These are phyloP conservation scores for Cryptotis parvus DNA, from an alignment of 2,113 vertebrate genomes.

Conservation along the genomic window DNA sequence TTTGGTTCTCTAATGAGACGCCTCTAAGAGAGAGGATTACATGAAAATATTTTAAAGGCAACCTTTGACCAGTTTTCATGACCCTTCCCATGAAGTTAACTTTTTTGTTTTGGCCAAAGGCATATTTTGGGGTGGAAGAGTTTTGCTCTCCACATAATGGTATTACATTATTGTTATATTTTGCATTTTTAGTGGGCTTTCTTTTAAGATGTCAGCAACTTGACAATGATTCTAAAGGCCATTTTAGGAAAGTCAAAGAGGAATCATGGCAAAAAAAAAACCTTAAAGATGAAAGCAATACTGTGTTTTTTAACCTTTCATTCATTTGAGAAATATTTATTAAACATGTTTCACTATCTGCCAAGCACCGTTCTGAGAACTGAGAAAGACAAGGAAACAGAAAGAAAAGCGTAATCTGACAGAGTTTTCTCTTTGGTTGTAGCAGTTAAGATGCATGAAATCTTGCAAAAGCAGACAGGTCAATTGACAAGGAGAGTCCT, in stretches of 20 bases:
- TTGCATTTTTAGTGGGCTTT: neutral
- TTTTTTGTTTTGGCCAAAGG: too few species aligned
- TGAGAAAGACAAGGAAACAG: neutral
- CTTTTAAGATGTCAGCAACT: neutral
- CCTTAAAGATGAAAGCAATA: neutral
- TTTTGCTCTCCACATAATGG: neutral
- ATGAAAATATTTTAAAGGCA: too few species aligned
- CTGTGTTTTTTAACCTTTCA: neutral
- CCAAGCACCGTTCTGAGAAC: neutral
- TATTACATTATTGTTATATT: neutral
- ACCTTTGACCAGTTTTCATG: too few species aligned
- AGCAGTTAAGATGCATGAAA: neutral
- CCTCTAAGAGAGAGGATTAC: too few species aligned
- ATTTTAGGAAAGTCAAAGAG: neutral
- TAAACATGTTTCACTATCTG: neutral
- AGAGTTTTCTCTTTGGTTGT: neutral
- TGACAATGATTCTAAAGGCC: conserved; percentile 29
- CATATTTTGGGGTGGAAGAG: too few species aligned
- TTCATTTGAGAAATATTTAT: neutral
- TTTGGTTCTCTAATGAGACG: too few species aligned
- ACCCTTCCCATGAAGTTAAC: too few species aligned
- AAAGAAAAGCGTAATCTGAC: too few species aligned
- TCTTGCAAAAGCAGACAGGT: neutral
- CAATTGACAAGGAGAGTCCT: neutral
- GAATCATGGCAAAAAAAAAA: neutral